Conservation (phyloP, 2,113 vertebrate genomes). For the Acrocephalus kingi region DNA sequence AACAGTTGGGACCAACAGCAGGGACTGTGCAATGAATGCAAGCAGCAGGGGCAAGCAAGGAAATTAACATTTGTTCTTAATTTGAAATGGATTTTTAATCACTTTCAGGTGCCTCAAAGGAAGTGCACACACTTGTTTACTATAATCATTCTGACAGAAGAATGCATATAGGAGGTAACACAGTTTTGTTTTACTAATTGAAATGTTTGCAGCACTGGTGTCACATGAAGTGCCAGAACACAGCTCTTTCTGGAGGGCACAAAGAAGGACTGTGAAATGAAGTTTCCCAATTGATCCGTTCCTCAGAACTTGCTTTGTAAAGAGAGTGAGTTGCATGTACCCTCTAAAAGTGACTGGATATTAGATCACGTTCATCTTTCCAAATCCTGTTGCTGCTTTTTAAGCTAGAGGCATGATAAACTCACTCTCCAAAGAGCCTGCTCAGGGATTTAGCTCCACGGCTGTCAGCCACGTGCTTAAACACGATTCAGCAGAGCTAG, state of each 20-base stretch:
- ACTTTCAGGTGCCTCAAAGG: slow-evolving; percentile 45
- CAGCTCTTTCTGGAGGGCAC: neutral
- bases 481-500: neutral
- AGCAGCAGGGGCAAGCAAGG: neutral
- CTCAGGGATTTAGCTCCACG: neutral
- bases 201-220: neutral
- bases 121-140: slow-evolving; percentile 12
- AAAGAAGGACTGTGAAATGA: neutral
- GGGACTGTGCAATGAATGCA: neutral
- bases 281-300: neutral
- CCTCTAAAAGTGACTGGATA: neutral
- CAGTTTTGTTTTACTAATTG: slow-evolving; percentile 4
- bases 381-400: neutral
- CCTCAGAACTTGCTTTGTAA: neutral
- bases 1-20: slow-evolving; percentile 51
- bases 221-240: neutral
- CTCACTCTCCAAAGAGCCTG: neutral
- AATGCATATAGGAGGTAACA: neutral
- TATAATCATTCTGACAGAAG: slow-evolving; percentile 20
- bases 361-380: neutral
- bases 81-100: slow-evolving; percentile 62
- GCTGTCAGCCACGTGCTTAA: neutral
- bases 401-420: neutral
- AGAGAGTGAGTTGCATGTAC: neutral
- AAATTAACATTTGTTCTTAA: slow-evolving; percentile 47